Evolutionary conservation across 1,140 invertebrate species (phyloP).

Genomic region (Saxidomus purpurata): DNA sequence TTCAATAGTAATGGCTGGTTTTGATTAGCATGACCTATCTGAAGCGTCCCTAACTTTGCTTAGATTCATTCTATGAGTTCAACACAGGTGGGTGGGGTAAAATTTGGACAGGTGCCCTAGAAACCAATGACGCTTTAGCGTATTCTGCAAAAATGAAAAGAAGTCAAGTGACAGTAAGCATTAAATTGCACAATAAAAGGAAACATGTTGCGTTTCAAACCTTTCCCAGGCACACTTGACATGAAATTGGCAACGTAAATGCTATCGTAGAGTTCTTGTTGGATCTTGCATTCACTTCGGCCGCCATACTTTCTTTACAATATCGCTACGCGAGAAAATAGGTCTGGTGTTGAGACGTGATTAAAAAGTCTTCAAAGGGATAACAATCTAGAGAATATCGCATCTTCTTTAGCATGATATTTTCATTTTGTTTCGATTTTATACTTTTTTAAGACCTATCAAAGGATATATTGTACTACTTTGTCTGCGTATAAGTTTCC

Average conservation of each 20-base stretch:
- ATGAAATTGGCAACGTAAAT: conserved; percentile 84
- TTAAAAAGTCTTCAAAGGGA: too few relatives aligned
- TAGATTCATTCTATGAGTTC: background rate
- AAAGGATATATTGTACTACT: too few relatives aligned
- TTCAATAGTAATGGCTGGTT: too few relatives aligned
- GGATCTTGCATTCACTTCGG: conserved; percentile 75
- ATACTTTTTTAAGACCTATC: too few relatives aligned
- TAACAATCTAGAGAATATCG: too few relatives aligned
- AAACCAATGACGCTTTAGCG: conserved; percentile 59
- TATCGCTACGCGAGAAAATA: conserved; percentile 11
- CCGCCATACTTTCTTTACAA: conserved; percentile 75
- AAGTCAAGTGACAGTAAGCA: background rate
- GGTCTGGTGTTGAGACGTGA: background rate
- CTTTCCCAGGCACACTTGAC: conserved; percentile 84
- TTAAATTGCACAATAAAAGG: background rate
- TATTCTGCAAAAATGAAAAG: background rate
- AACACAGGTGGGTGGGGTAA: conserved; percentile 39
- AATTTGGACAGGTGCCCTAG: conserved; percentile 57
- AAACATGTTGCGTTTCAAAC: conserved; percentile 59
- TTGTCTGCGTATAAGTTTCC: conserved; percentile 22
- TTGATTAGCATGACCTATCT: too few relatives aligned
- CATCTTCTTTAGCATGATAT: too few relatives aligned
- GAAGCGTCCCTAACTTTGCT: too few relatives aligned
- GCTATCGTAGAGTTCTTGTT: conserved; percentile 78
- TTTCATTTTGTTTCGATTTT: too few relatives aligned